Base-by-base conservation (phyloP, 2,888 invertebrate species). In the Gortyna flavago region DNA sequence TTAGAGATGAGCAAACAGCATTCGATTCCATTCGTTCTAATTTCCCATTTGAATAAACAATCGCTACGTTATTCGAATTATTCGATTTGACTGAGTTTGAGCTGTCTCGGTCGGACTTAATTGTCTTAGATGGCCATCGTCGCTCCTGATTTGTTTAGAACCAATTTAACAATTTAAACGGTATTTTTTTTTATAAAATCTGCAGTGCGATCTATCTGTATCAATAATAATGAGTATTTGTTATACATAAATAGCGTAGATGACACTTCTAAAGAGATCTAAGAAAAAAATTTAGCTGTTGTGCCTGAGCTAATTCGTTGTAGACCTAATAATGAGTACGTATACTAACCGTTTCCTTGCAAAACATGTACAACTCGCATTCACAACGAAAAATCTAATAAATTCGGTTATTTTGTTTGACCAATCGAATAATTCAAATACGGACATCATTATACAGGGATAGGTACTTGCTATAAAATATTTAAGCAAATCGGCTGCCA, bases 401-500 rank as follows among this genome's bases (percentile, higher is more conserved):
- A 25, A 62, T 11, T 25, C 25, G 8, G 6, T 35, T 2, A 57
- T 21, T 35, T 59, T 6, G 11, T 35, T 35, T 51, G 32, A 54
- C 32, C 38, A 66, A 61, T 59, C 67, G 59, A 69, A 75, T 74
- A 61, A 75, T 35, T 51, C 61, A 16, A 41, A 61, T 62, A 72
- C 18, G 44, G 48, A 35, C 78, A 13, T 65, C 73, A 57, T 85
- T 82, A 77, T 0, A n/a, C 0, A 32, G 38, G 59, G 59, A 64
- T 38, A n/a, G n/a, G n/a, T n/a, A 65, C 72, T 68, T 32, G 57
- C 57, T 54, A 85, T 85, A 79, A 90, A 90, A 88, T 89, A 90
- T 89, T 87, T 83, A 89, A 86, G 80, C 84, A 87, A 90, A 90
- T 90, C 77, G 72, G 64, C 59, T 67, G 35, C 81, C 79, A 87